phyloP scores from a whole-genome alignment of 2,888 invertebrate species.

The Orchesella flavescens region DNA sequence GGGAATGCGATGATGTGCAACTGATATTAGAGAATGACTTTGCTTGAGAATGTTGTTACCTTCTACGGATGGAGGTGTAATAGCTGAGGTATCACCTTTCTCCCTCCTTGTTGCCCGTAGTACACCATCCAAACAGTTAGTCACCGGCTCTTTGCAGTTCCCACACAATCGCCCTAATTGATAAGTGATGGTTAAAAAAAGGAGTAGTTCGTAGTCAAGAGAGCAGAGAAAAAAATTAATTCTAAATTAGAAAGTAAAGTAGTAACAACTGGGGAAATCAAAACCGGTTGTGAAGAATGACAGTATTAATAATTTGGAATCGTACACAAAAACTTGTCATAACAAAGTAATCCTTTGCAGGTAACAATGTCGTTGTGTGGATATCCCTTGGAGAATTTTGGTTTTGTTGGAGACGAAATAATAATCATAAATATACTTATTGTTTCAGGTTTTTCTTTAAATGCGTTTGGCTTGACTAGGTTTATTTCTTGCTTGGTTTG shows the following conservation, averaged over 20 bases:
- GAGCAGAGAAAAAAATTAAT: neutral
- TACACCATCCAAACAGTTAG: conserved; percentile 71
- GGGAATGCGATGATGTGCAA: neutral
- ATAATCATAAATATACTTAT: too few species aligned
- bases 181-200: conserved; percentile 26
- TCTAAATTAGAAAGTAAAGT: neutral
- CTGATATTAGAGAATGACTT: neutral
- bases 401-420: too few species aligned
- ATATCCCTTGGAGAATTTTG: too few species aligned
- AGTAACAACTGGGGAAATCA: neutral
- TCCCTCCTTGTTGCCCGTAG: conserved; percentile 68
- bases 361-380: too few species aligned
- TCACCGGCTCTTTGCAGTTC: conserved; percentile 70
- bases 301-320: neutral
- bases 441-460: too few species aligned
- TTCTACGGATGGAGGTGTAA: conserved; percentile 70
- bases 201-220: neutral
- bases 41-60: conserved; percentile 47
- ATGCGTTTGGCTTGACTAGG: too few species aligned
- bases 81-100: conserved; percentile 65
- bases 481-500: too few species aligned
- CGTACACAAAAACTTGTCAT: conserved; percentile 23
- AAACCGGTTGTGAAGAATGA: neutral
- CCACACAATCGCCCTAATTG: conserved; percentile 69
- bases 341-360: conserved; percentile 25